Percentiles rank a stretch among this genome's conserved stretches.
phyloP scores from a whole-genome alignment of 2,888 invertebrate species.

The Andricus quercusramuli region DNA sequence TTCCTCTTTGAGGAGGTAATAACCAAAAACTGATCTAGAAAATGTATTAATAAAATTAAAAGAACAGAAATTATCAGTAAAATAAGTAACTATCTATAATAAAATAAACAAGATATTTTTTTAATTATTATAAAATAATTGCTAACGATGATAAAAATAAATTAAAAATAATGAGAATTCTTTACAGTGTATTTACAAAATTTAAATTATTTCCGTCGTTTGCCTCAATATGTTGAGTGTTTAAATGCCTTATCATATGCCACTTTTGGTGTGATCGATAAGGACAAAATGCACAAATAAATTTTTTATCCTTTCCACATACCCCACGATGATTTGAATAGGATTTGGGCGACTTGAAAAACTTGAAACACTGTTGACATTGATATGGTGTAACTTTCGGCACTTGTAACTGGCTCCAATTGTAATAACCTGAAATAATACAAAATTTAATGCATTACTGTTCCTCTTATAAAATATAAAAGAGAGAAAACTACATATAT shows the following conservation, averaged over 20 bases:
- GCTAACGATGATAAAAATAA: not conserved
- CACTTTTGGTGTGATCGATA: slow-evolving; percentile 58
- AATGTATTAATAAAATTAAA: not conserved
- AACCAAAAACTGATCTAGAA: not conserved
- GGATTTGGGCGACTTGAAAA: slow-evolving; percentile 56
- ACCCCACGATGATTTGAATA: slow-evolving; percentile 53
- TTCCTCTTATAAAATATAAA: not conserved
- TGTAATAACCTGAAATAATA: slow-evolving; percentile 14
- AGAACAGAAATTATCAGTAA: no score
- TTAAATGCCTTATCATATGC: slow-evolving; percentile 57
- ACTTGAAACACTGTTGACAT: slow-evolving; percentile 58
- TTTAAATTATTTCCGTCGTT: not conserved
- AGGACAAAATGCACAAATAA: slow-evolving; percentile 55
- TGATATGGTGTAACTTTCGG: slow-evolving; percentile 49
- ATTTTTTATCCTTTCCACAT: slow-evolving; percentile 58
- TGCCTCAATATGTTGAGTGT: slow-evolving; percentile 51
- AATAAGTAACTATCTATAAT: not conserved
- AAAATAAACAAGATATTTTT: not conserved
- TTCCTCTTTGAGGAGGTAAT: not conserved
- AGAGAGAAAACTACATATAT: not conserved
- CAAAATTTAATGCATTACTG: slow-evolving; percentile 10
- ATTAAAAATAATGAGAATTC: not conserved
- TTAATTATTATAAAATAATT: not conserved
- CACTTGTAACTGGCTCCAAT: not conserved
- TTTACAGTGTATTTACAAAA: not conserved